Evolutionary conservation across 1,140 invertebrate species (phyloP), one percentile per base, ranked within the genome.

Genomic region (Dryas iulia): DNA sequence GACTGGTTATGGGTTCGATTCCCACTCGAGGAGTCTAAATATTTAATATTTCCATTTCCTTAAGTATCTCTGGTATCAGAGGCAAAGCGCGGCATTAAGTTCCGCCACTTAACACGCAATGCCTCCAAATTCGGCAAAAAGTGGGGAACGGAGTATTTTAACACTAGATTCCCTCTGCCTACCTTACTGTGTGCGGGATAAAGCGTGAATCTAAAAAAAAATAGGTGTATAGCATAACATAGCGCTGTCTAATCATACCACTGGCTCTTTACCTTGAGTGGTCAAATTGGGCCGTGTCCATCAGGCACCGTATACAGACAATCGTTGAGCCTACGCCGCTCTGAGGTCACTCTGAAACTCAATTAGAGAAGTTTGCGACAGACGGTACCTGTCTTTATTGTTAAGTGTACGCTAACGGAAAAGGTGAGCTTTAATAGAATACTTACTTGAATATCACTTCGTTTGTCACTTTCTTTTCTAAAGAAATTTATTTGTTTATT

Each of bases 321-420:
- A 71, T 74, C 78, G 73, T 82, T 79, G 78, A 59, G 81, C 84
- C 86, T 82, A 88, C 86, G 82, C 84, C 25, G 33, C 26, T 64
- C 58, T 68, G 77, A 81, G 77, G 76, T 74, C 78, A 66, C 57
- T 64, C 11, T 65, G 59, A 70, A 65, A 68, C 64, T 61, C 65
- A 73, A 73, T 73, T 73, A 73, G 63, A 59, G 53, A 60, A 69
- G 11, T 63, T 68, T 57, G 58, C 57, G 59, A 52, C 56, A 67
- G 63, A 66, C 71, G 70, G 72, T 74, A 77, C 66, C 72, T 47
- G 72, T 62, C 69, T 62, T 54, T 70, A 60, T 62, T 70, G 62
- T 65, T 65, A 18, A 35, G 26, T 64, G 60, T 35, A 28, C 56
- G 53, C 30, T 69, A 25, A 58, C 33, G 14, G 21, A 59, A 59